Conservation (phyloP, 2,113 vertebrate species). For the Tauraco erythrolophus region DNA sequence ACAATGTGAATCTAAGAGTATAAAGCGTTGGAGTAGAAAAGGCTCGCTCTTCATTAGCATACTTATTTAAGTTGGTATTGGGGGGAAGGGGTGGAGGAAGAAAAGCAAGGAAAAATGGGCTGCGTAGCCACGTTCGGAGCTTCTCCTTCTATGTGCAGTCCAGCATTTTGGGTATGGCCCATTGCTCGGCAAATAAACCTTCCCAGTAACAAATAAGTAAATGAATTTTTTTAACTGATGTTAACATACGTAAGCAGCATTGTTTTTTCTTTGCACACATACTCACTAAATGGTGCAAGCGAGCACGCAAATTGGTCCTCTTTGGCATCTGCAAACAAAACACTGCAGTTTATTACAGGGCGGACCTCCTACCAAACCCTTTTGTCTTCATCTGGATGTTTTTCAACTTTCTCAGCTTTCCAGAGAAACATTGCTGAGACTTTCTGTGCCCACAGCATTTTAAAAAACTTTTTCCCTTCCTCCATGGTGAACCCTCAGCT, state of each 20-base stretch:
- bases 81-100: not conserved
- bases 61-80: not conserved
- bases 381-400: conserved; percentile 33
- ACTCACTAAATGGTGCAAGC: not conserved
- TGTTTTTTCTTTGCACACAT: not conserved
- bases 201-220: not conserved
- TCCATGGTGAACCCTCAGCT: not conserved
- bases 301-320: not conserved
- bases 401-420: conserved; percentile 7
- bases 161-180: not conserved
- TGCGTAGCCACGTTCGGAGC: not conserved
- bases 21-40: not conserved
- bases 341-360: not conserved
- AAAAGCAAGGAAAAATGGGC: not conserved
- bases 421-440: not conserved
- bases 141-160: not conserved
- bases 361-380: not conserved
- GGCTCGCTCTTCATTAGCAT: conserved; percentile 6
- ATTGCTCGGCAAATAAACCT: not conserved
- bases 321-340: not conserved
- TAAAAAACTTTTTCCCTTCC: not conserved
- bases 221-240: not conserved
- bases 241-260: not conserved
- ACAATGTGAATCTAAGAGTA: conserved; percentile 3
- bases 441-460: not conserved